Evolutionary conservation across 2,888 invertebrate species (phyloP).

Genomic region (Zygogramma bicolorata): DNA sequence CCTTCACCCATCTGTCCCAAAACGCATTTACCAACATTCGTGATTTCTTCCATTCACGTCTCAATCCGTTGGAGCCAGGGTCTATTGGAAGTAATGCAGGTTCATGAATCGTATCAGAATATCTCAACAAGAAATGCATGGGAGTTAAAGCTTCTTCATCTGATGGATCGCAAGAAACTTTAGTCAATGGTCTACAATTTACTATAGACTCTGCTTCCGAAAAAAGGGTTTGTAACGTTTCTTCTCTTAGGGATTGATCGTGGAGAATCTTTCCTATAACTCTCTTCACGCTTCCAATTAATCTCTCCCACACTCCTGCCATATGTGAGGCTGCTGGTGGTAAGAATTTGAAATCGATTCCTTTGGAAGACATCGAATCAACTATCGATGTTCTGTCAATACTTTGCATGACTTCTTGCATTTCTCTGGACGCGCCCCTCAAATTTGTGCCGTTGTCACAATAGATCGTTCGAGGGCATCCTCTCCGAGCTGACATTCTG

Average conservation of each 20-base stretch:
- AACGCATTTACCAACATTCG: too few species aligned
- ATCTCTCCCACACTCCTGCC: not conserved
- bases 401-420: not conserved
- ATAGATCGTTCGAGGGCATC: too few species aligned
- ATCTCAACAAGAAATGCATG: not conserved
- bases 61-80: not conserved
- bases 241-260: not conserved
- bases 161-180: not conserved
- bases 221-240: not conserved
- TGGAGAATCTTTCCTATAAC: not conserved
- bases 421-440: not conserved
- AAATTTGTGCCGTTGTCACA: too few species aligned
- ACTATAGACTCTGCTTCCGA: not conserved
- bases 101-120: not conserved
- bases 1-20: not conserved
- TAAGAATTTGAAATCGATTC: not conserved
- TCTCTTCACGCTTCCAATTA: not conserved
- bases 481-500: not conserved
- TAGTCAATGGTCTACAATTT: not conserved
- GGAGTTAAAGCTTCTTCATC: not conserved
- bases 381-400: not conserved
- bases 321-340: not conserved
- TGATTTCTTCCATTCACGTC: not conserved
- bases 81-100: not conserved
- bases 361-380: not conserved